A percentile compares a stretch with the other conserved stretches of the same genome.
phyloP scores from a whole-genome alignment of 1,140 invertebrate species.

The Drosophila biarmipes region DNA sequence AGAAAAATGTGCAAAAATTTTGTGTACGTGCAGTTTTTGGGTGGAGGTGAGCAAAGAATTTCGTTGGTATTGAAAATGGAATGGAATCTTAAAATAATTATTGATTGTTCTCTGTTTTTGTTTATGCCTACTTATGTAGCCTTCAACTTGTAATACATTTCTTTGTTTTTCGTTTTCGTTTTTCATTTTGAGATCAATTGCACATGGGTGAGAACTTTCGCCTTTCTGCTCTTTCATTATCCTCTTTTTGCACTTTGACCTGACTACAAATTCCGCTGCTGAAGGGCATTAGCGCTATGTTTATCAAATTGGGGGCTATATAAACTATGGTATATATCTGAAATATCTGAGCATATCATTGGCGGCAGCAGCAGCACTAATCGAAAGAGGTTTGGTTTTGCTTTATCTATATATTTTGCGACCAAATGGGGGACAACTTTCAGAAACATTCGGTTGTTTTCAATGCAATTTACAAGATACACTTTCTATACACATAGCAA shows the following conservation, averaged over 20 bases:
- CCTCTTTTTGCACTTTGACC: constrained; percentile 9
- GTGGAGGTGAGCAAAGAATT: constrained; percentile 32
- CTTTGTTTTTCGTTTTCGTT: constrained; percentile 21
- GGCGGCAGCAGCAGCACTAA: constrained; percentile 33
- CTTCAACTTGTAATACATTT: constrained; percentile 52
- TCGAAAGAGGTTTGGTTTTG: constrained; percentile 46
- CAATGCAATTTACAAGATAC: constrained; percentile 75
- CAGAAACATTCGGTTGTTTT: constrained; percentile 41
- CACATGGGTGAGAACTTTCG: constrained; percentile 21
- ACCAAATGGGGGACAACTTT: constrained; percentile 49
- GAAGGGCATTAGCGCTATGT: constrained; percentile 4
- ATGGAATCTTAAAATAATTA: constrained; percentile 54
- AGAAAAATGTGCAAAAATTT: constrained; percentile 58
- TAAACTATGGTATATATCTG: constrained; percentile 25
- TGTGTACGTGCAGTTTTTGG: constrained; percentile 17
- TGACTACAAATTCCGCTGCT: constrained; percentile 18
- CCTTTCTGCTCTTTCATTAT: constrained; percentile 1
- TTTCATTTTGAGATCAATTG: constrained; percentile 55
- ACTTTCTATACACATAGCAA: constrained; percentile 72
- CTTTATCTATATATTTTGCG: constrained; percentile 49
- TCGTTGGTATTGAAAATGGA: constrained; percentile 45
- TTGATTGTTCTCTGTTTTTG: constrained; percentile 48
- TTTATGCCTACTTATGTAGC: constrained; percentile 31
- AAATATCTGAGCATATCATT: constrained; percentile 45
- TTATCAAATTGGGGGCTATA: constrained; percentile 13